These are phyloP conservation scores for Rhineura floridana DNA, from an alignment of 2,113 vertebrate species.

Conservation along the genomic window DNA sequence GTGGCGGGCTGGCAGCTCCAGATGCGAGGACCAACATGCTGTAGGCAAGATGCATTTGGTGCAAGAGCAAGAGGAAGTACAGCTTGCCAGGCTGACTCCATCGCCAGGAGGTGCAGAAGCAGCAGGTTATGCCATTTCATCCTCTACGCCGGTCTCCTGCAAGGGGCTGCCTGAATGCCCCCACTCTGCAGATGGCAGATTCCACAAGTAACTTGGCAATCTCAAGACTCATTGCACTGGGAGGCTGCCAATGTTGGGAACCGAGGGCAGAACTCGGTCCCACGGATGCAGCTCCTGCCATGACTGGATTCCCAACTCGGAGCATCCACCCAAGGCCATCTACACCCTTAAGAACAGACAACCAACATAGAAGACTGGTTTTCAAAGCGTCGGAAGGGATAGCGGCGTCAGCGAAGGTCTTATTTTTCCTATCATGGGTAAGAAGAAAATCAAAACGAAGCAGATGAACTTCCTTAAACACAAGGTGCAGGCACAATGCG, in stretches of 20 bases:
- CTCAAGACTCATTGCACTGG: background rate
- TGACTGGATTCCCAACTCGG: background rate
- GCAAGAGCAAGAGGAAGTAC: background rate
- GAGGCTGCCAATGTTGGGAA: background rate
- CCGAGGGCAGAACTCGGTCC: background rate
- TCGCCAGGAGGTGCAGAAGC: too few species aligned
- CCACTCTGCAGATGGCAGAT: background rate
- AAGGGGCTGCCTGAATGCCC: background rate
- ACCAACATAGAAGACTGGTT: fast-evolving
- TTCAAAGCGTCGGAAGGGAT: background rate
- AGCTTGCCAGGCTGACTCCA: background rate
- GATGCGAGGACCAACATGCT: background rate
- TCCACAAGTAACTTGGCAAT: background rate
- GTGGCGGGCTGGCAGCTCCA: background rate
- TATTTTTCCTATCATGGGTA: too few species aligned
- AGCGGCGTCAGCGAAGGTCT: too few species aligned
- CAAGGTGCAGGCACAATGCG: background rate
- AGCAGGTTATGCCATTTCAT: too few species aligned
- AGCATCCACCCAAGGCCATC: too few species aligned
- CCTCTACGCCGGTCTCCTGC: background rate
- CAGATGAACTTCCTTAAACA: too few species aligned
- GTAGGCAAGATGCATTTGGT: background rate
- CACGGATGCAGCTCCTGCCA: background rate
- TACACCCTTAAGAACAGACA: too few species aligned
- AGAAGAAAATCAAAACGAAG: background rate